phyloP scores from a whole-genome alignment of 2,888 invertebrate genomes.

The Zeuzera pyrina region DNA sequence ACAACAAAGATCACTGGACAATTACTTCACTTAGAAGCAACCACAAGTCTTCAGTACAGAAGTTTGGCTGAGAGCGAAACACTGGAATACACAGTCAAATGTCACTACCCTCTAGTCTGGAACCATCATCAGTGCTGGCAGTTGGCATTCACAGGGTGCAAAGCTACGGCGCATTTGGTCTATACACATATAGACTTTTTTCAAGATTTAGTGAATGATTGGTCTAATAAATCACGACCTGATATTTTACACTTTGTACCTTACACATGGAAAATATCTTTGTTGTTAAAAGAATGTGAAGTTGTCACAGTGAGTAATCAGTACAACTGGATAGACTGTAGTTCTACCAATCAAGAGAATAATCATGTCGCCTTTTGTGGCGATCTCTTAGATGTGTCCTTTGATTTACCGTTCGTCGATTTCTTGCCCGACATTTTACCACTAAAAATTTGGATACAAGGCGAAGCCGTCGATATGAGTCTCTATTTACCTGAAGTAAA shows the following conservation, averaged over 20 bases:
- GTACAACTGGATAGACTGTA: constrained; percentile 99
- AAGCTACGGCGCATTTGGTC: constrained; percentile 92
- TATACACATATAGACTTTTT: constrained; percentile 98
- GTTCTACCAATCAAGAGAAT: constrained; percentile 95
- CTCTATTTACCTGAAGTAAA: constrained; percentile 94
- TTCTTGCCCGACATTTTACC: constrained; percentile 93
- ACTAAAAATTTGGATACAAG: constrained; percentile 94
- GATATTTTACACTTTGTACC: constrained; percentile 97
- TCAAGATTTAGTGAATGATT: constrained; percentile 96
- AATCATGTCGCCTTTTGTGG: constrained; percentile 95
- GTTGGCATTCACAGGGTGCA: constrained; percentile 92
- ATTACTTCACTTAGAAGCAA: constrained; percentile 93
- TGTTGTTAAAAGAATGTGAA: constrained; percentile 95
- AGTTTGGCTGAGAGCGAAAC: constrained; percentile 96
- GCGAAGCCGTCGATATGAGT: constrained; percentile 92
- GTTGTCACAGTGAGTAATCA: constrained; percentile 94
- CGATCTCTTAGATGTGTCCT: constrained; percentile 92
- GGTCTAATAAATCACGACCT: constrained; percentile 94
- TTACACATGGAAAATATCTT: constrained; percentile 94
- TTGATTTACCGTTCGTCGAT: constrained; percentile 94
- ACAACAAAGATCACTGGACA: constrained; percentile 94
- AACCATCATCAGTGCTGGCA: constrained; percentile 98
- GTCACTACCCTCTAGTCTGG: constrained; percentile 94
- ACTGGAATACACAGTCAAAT: constrained; percentile 89
- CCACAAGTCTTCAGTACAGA: constrained; percentile 94